phyloP scores from a whole-genome alignment of 1,140 invertebrate species.

The Trypoxylus dichotomus region DNA sequence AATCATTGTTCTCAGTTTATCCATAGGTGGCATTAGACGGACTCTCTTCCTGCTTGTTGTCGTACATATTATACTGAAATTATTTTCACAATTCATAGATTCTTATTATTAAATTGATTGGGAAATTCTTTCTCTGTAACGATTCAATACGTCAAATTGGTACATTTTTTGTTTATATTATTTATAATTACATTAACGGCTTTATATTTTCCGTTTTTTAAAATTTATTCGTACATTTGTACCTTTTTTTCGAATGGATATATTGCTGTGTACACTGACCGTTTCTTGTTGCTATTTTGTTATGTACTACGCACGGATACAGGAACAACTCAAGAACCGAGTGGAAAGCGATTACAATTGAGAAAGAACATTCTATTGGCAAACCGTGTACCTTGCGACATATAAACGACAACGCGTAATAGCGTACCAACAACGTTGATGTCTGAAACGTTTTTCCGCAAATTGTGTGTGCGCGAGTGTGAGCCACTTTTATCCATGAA shows the following conservation, averaged over 20 bases:
- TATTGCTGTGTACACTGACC: constrained; percentile 49
- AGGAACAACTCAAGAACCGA: constrained; percentile 52
- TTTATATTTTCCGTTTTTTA: too few relatives aligned
- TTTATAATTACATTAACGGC: too few relatives aligned
- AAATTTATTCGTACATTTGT: too few relatives aligned
- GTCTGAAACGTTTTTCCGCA: background rate
- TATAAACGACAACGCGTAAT: constrained; percentile 42
- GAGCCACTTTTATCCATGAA: background rate
- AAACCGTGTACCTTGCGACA: background rate
- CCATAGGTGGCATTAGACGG: too few relatives aligned
- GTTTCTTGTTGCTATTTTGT: constrained; percentile 43
- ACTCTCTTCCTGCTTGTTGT: too few relatives aligned
- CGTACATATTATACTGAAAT: too few relatives aligned
- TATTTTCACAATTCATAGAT: too few relatives aligned
- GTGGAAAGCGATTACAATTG: constrained; percentile 52
- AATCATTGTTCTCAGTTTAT: too few relatives aligned
- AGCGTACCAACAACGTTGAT: constrained; percentile 43
- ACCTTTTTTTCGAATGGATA: background rate
- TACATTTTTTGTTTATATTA: too few relatives aligned
- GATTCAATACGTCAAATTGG: too few relatives aligned
- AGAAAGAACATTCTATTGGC: constrained; percentile 32
- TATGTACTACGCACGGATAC: constrained; percentile 36
- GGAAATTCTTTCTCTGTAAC: too few relatives aligned
- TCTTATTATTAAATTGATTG: too few relatives aligned
- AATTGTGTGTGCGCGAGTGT: background rate